Conservation (phyloP, 2,888 invertebrate genomes). For the Ochropacha duplaris region DNA sequence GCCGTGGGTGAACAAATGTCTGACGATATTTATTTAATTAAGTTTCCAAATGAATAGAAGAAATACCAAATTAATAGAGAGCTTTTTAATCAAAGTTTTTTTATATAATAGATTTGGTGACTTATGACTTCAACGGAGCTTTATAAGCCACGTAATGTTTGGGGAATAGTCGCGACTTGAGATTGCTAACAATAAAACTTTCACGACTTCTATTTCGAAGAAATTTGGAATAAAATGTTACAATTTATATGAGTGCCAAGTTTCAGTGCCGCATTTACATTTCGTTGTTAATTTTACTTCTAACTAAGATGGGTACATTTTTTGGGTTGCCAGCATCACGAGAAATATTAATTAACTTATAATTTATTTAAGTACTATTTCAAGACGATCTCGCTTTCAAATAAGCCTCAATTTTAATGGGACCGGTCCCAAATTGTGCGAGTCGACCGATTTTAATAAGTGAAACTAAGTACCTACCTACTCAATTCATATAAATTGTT, state of each 20-base stretch:
- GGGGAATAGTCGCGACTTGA: not conserved
- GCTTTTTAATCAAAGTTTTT: not conserved
- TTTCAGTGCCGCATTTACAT: not conserved
- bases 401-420: no score
- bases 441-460: no score
- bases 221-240: conserved; percentile 4
- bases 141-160: not conserved
- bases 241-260: conserved; percentile 1
- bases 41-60: not conserved
- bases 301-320: not conserved
- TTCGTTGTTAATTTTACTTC: not conserved
- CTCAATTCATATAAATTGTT: no score
- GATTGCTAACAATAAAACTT: conserved; percentile 3
- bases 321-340: not conserved
- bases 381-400: no score
- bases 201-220: not conserved
- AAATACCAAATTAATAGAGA: not conserved
- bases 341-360: no score
- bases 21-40: no score
- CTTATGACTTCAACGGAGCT: not conserved
- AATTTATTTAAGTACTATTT: no score
- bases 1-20: no score
- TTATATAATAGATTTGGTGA: not conserved
- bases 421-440: no score
- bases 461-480: no score